Base-by-base conservation (phyloP, 2,797 vertebrate species). In the Nannoperca australis region DNA sequence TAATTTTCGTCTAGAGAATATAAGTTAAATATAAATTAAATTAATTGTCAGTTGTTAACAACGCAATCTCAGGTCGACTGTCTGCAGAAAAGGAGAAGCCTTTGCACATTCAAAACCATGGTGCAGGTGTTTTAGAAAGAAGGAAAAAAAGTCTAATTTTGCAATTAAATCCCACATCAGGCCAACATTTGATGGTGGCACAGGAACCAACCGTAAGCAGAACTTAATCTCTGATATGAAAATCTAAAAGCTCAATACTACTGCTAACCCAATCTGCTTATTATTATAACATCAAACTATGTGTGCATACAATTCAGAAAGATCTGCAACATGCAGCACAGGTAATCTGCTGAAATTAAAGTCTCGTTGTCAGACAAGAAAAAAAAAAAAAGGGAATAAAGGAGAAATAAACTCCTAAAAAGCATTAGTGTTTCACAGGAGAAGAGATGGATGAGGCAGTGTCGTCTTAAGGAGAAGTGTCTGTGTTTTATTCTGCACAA, bases 21-120 rank as follows among this genome's bases (percentile, higher is more conserved):
- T 81, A 83, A 88, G 72, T 83, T 88, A 82, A 90, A 82, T 83
- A 89, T 89, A 90, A 91, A 90, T 93, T 73, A 89, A 81, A 63
- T 58, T 78, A 4, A 60, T 71, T 73, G 55, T 82, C 38, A 73
- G 8, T 60, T 64, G 74, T 79, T 85, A 85, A 86, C 53, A 75
- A 70, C 70, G 78, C 74, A 73, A 78, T 73, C 82, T 90, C 76
- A 58, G 47, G n/a, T 74, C 9, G 24, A 44, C 17, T 24, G 11
- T 9, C 20, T 64, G 63, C 45, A 76, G 24, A 79, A 62, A 36
- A 70, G 42, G 24, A 78, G 68, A 88, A 77, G 80, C 8, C 18
- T 64, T 60, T 76, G 42, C 54, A 73, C 47, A 74, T 80, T 50
- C 60, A 82, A 65, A 79, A 70, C 42, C 70, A 77, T 1, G 9